Percentiles rank a stretch among this genome's conserved stretches.
phyloP scores from a whole-genome alignment of 1,140 invertebrate species.

The Eriosoma lanigerum region DNA sequence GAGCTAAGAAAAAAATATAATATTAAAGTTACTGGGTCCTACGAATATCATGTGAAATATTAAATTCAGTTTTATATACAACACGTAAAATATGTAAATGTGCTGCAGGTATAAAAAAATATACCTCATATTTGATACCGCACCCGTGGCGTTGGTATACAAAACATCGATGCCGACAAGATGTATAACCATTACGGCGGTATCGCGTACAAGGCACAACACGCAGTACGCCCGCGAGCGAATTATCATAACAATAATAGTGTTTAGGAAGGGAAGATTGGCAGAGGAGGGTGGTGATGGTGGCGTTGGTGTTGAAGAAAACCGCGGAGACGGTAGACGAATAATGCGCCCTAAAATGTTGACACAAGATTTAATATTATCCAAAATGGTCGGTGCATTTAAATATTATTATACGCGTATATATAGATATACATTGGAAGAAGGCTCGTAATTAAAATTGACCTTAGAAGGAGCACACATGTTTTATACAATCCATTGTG shows the following conservation, averaged over 20 bases:
- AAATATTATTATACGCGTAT: neutral
- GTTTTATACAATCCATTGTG: conserved; percentile 40
- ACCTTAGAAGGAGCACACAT: conserved; percentile 18
- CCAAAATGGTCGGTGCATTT: conserved; percentile 31
- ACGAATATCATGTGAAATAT: neutral
- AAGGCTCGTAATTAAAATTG: conserved; percentile 47
- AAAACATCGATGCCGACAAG: neutral
- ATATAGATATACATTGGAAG: neutral
- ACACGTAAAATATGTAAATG: neutral
- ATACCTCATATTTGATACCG: neutral
- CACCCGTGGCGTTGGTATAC: conserved; percentile 20
- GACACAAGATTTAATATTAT: conserved; percentile 12
- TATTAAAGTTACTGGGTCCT: neutral
- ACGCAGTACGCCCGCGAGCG: neutral
- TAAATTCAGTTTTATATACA: neutral
- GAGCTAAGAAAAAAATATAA: too few species aligned
- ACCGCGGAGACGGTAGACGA: neutral
- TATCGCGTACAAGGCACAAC: neutral
- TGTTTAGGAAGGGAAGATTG: too few species aligned
- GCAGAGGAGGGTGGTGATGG: too few species aligned
- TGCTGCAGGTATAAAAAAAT: neutral
- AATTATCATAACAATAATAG: conserved; percentile 11
- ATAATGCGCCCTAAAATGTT: conserved; percentile 22
- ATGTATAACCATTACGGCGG: neutral
- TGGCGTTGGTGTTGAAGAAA: too few species aligned